These are phyloP conservation scores for Zapus hudsonius DNA, from an alignment of 2,113 vertebrate genomes.

Conservation along the genomic window DNA sequence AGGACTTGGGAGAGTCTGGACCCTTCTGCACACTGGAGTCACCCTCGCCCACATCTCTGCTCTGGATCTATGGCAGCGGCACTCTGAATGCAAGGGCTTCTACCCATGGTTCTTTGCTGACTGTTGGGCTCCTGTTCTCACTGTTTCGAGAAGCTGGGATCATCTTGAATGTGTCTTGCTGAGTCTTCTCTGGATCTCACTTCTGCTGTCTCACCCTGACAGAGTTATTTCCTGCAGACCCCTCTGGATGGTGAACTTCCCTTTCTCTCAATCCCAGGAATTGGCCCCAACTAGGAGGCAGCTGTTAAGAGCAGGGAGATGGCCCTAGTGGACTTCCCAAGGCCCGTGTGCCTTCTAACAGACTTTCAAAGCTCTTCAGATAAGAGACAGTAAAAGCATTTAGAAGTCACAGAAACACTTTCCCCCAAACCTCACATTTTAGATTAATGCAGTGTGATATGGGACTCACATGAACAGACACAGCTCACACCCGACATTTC, in stretches of 20 bases:
- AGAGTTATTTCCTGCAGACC: neutral
- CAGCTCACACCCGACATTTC: too few relatives aligned
- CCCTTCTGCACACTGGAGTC: too few relatives aligned
- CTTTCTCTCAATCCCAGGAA: too few relatives aligned
- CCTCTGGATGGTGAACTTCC: too few relatives aligned
- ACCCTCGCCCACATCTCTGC: accelerated
- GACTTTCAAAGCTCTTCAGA: neutral
- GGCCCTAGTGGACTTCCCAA: neutral
- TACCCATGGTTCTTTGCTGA: too few relatives aligned
- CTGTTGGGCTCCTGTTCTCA: too few relatives aligned
- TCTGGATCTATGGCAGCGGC: neutral
- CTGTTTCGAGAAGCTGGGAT: accelerated
- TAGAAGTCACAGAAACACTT: neutral
- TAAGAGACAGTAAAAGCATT: accelerated
- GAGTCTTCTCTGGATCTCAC: neutral
- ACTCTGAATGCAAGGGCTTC: too few relatives aligned
- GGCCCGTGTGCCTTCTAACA: neutral
- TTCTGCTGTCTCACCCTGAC: neutral
- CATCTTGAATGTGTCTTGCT: too few relatives aligned
- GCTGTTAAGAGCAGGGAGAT: neutral
- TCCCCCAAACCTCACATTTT: neutral
- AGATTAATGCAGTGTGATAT: too few relatives aligned
- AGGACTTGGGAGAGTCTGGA: neutral
- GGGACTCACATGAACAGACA: neutral
- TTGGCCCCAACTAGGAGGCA: too few relatives aligned